These are phyloP conservation scores for Alcis repandata DNA, from an alignment of 2,888 invertebrate genomes.

Conservation along the genomic window DNA sequence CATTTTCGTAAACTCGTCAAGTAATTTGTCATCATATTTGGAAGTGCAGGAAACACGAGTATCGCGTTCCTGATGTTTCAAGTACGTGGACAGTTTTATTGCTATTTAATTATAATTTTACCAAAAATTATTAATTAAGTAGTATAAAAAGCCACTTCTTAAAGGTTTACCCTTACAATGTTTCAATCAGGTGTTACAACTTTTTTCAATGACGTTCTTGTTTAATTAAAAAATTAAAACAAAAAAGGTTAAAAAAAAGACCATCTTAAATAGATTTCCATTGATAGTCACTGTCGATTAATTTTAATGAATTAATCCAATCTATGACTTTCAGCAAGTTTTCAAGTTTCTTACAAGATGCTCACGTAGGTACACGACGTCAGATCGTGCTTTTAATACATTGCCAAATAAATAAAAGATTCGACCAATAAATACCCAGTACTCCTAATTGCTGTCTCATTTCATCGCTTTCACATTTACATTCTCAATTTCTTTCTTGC, in stretches of 20 bases:
- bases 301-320: too few relatives aligned
- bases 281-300: too few relatives aligned
- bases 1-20: not conserved
- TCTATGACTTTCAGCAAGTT: not conserved
- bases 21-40: not conserved
- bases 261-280: too few relatives aligned
- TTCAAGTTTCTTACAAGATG: not conserved
- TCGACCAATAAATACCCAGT: conserved; percentile 7
- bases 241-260: too few relatives aligned
- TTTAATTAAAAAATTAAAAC: too few relatives aligned
- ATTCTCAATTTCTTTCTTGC: conserved; percentile 5
- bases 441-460: conserved; percentile 19
- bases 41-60: not conserved
- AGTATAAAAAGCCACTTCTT: too few relatives aligned
- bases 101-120: too few relatives aligned
- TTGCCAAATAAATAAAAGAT: not conserved
- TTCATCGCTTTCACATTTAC: conserved; percentile 30
- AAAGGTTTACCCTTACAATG: too few relatives aligned
- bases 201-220: too few relatives aligned
- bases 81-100: not conserved
- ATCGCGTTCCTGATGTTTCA: not conserved
- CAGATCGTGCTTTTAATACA: not conserved
- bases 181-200: too few relatives aligned
- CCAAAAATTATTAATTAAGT: too few relatives aligned
- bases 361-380: not conserved